Percentiles rank a stretch among this genome's conserved stretches.
Evolutionary conservation across 2,888 invertebrate genomes (phyloP).

Genomic region (Hedya salicella): DNA sequence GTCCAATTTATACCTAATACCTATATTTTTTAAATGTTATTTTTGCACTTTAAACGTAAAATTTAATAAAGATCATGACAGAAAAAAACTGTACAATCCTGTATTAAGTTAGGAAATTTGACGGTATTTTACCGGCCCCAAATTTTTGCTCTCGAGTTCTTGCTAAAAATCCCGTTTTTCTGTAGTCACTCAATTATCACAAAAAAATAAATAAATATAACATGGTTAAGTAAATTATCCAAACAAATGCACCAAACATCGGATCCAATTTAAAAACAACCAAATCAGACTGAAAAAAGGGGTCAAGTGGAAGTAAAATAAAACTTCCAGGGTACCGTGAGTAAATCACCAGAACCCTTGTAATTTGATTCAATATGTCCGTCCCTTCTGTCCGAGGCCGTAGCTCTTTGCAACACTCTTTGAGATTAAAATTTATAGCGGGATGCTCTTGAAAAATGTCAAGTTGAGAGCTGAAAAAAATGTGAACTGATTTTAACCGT

Average conservation of each 20-base stretch:
- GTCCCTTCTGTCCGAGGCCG: conserved; percentile 38
- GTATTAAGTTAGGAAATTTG: no score
- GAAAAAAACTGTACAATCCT: no score
- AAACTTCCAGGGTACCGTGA: conserved; percentile 30
- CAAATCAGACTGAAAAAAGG: conserved; percentile 30
- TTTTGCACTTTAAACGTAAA: no score
- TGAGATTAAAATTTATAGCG: conserved; percentile 41
- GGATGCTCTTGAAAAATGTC: conserved; percentile 37
- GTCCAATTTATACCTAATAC: no score
- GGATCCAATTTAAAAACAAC: conserved; percentile 25
- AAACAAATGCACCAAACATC: background rate
- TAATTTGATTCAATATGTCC: conserved; percentile 44
- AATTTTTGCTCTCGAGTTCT: no score
- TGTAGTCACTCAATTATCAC: no score
- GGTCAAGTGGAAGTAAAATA: conserved; percentile 25
- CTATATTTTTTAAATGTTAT: no score
- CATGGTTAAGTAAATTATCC: no score
- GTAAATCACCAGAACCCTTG: conserved; percentile 43
- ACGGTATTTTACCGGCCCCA: no score
- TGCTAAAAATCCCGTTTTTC: no score
- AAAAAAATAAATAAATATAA: no score
- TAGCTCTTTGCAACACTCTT: conserved; percentile 32
- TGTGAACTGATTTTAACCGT: conserved; percentile 10
- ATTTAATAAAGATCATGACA: no score
- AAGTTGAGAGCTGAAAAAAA: conserved; percentile 21